These are phyloP conservation scores for Tenebrosternarchus preto DNA, from an alignment of 2,113 vertebrate genomes.

Conservation along the genomic window DNA sequence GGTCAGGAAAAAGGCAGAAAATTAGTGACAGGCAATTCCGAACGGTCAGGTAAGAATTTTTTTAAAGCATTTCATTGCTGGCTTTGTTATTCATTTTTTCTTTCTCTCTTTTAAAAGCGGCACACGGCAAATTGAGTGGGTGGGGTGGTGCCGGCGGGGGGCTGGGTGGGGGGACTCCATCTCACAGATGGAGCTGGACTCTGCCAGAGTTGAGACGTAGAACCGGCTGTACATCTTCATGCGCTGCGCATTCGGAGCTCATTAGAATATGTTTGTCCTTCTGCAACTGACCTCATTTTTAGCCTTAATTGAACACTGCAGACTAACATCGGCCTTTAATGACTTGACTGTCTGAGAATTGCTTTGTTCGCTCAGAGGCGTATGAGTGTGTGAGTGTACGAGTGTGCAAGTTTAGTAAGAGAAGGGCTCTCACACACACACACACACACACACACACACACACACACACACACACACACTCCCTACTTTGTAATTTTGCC, in stretches of 20 bases:
- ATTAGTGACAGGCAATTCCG: conserved; percentile 20
- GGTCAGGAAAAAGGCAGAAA: background rate
- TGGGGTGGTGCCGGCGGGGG: no score
- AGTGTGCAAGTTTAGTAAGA: background rate
- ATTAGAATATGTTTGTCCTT: conserved; percentile 80
- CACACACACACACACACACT: background rate
- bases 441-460: background rate
- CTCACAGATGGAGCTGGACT: conserved; percentile 61
- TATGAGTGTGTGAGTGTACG: background rate
- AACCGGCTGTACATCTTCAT: conserved; percentile 54
- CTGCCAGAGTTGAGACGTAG: conserved; percentile 60
- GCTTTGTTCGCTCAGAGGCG: conserved; percentile 61
- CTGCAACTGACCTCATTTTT: conserved; percentile 74
- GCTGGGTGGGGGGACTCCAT: background rate
- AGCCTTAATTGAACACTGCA: conserved; percentile 73
- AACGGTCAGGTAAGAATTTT: conserved; percentile 1
- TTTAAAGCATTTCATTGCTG: background rate
- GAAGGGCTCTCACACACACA: background rate
- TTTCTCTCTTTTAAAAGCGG: no score
- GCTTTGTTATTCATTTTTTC: background rate
- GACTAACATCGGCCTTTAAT: conserved; percentile 66
- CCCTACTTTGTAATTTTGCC: conserved; percentile 57
- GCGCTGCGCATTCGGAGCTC: conserved; percentile 63
- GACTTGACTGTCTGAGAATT: conserved; percentile 66
- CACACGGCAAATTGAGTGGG: no score